A percentile compares a stretch with the other conserved stretches of the same genome.
Evolutionary conservation across 1,140 invertebrate genomes (phyloP).

Genomic region (Dufourea novaeangliae): DNA sequence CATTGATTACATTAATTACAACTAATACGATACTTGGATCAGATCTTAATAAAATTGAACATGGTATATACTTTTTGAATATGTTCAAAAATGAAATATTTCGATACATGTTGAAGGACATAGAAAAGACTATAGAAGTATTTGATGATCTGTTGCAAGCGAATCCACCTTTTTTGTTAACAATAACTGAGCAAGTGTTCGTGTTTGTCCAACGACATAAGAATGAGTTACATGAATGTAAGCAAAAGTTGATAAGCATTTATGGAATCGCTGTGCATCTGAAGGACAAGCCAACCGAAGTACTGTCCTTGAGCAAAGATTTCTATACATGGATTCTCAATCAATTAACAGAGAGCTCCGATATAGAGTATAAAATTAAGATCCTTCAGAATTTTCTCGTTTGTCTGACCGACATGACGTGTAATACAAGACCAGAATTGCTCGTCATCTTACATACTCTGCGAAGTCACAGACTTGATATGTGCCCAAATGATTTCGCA

Average conservation of each 20-base stretch:
- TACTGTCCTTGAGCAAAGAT: conserved; percentile 30
- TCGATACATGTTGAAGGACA: conserved; percentile 62
- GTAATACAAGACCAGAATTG: conserved; percentile 55
- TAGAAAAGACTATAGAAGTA: conserved; percentile 60
- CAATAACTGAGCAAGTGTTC: conserved; percentile 69
- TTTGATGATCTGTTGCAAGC: conserved; percentile 56
- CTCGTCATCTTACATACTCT: conserved; percentile 56
- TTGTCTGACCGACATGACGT: conserved; percentile 66
- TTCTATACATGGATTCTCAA: conserved; percentile 72
- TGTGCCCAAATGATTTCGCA: conserved; percentile 25
- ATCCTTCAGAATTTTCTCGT: conserved; percentile 74
- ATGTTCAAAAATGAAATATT: conserved; percentile 70
- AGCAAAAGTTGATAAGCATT: conserved; percentile 71
- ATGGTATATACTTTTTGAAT: conserved; percentile 74
- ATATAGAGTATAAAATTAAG: conserved; percentile 65
- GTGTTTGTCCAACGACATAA: conserved; percentile 63
- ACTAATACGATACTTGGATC: conserved; percentile 24
- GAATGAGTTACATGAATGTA: conserved; percentile 33
- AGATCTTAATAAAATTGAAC: conserved; percentile 51
- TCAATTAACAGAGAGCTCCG: conserved; percentile 53
- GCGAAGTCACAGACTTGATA: conserved; percentile 25
- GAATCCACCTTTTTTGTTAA: conserved; percentile 58
- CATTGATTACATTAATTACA: conserved; percentile 54
- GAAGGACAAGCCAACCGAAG: conserved; percentile 60
- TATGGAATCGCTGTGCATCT: conserved; percentile 69